Evolutionary conservation across 2,888 invertebrate genomes (phyloP).

Genomic region (Drosophila anceps): DNA sequence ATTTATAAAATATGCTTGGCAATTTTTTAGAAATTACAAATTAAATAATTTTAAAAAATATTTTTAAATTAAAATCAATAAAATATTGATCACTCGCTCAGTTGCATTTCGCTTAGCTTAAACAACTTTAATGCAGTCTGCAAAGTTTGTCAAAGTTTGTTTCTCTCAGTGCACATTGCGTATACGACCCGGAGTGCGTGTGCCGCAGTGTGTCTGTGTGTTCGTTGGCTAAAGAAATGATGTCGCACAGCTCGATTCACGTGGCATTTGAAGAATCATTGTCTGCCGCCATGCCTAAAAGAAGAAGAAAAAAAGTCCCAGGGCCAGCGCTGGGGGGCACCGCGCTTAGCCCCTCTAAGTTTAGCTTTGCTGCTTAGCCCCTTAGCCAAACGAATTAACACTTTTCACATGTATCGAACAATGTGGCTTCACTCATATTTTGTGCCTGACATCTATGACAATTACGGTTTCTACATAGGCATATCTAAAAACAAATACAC

Average conservation of each 20-base stretch:
- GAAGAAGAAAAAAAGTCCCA: constrained; percentile 33
- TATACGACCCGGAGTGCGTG: constrained; percentile 28
- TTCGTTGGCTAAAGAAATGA: constrained; percentile 31
- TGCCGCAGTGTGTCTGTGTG: constrained; percentile 19
- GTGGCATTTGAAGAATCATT: constrained; percentile 69
- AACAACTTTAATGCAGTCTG: not conserved
- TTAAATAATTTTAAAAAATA: too few relatives aligned
- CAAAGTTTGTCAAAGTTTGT: not conserved
- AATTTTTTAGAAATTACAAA: too few relatives aligned
- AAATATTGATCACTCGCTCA: too few relatives aligned
- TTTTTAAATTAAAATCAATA: too few relatives aligned
- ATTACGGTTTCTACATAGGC: constrained; percentile 43
- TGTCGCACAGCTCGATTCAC: constrained; percentile 37
- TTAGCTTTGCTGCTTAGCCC: not conserved
- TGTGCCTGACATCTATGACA: constrained; percentile 34
- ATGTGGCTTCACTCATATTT: constrained; percentile 44
- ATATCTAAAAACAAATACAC: not conserved
- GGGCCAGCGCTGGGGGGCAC: constrained; percentile 31
- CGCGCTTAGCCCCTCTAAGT: too few relatives aligned
- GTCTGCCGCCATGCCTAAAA: constrained; percentile 38
- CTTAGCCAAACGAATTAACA: constrained; percentile 54
- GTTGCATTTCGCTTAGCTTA: not conserved
- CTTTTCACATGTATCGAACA: constrained; percentile 65
- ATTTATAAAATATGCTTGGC: too few relatives aligned
- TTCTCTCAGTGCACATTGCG: constrained; percentile 35